These are phyloP conservation scores for Drosophila picticornis DNA, from an alignment of 2,888 invertebrate genomes.

Conservation along the genomic window DNA sequence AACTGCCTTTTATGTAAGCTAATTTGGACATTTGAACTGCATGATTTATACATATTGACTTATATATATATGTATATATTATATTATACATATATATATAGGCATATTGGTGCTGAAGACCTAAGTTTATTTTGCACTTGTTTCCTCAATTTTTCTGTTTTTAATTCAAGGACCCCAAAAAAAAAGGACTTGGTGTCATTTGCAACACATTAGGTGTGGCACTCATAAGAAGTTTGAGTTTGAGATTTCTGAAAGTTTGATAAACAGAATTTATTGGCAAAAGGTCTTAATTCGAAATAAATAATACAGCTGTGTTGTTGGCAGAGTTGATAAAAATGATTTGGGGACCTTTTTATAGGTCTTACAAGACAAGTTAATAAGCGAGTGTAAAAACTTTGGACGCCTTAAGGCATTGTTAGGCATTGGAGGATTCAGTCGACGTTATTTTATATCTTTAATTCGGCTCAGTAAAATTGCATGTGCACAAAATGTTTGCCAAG, in stretches of 20 bases:
- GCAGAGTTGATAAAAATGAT: neutral
- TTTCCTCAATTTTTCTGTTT: neutral
- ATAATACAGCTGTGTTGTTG: neutral
- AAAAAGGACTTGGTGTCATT: neutral
- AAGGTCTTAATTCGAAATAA: neutral
- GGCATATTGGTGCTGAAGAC: neutral
- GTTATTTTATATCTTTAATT: neutral
- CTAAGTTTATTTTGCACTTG: neutral
- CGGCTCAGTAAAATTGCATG: neutral
- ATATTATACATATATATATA: neutral
- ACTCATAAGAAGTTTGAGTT: neutral
- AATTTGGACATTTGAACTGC: neutral
- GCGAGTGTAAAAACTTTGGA: neutral
- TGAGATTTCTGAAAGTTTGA: neutral
- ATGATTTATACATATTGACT: neutral
- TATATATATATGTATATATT: neutral
- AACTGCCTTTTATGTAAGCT: neutral
- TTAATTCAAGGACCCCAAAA: neutral
- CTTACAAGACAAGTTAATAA: neutral
- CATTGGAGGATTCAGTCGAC: neutral
- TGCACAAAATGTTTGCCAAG: neutral
- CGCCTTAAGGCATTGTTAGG: neutral
- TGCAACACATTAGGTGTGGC: neutral
- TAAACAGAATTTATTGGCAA: neutral
- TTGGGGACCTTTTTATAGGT: neutral